These are phyloP conservation scores for Pseudobourletiella spinata DNA, from an alignment of 1,140 invertebrate genomes.

Conservation along the genomic window DNA sequence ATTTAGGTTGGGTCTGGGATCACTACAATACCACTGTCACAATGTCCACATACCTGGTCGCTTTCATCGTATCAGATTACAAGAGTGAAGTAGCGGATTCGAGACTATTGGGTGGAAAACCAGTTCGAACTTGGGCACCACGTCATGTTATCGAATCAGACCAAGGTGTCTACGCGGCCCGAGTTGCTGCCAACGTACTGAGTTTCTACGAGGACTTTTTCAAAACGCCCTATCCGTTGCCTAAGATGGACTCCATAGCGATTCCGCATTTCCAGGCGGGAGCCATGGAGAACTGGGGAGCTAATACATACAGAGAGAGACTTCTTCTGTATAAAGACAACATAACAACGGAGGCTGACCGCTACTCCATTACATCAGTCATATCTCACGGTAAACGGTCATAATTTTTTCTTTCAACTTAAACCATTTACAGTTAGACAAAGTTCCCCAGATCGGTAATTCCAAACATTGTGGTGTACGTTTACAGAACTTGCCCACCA, in stretches of 20 bases:
- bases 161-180: constrained; percentile 6
- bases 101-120: constrained; percentile 1
- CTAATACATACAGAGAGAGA: constrained; percentile 53
- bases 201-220: constrained; percentile 13
- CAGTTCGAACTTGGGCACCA: constrained; percentile 1
- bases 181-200: constrained; percentile 7
- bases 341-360: neutral
- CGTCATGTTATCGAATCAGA: neutral
- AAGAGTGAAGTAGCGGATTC: neutral
- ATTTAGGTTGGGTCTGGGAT: constrained; percentile 19
- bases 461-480: neutral
- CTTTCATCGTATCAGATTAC: constrained; percentile 16
- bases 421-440: too few species aligned
- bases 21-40: constrained; percentile 14
- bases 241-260: constrained; percentile 15
- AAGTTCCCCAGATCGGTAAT: too few species aligned
- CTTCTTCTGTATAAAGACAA: neutral
- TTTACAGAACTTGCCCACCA: constrained; percentile 7
- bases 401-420: neutral
- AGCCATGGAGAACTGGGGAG: constrained; percentile 56
- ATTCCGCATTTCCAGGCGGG: constrained; percentile 39
- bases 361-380: neutral
- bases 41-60: constrained; percentile 18
- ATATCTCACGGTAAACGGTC: neutral
- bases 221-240: constrained; percentile 5